Percentiles rank a stretch among this genome's conserved stretches.
These are phyloP conservation scores for Rhamnusium bicolor DNA, from an alignment of 2,888 invertebrate species.

Conservation along the genomic window DNA sequence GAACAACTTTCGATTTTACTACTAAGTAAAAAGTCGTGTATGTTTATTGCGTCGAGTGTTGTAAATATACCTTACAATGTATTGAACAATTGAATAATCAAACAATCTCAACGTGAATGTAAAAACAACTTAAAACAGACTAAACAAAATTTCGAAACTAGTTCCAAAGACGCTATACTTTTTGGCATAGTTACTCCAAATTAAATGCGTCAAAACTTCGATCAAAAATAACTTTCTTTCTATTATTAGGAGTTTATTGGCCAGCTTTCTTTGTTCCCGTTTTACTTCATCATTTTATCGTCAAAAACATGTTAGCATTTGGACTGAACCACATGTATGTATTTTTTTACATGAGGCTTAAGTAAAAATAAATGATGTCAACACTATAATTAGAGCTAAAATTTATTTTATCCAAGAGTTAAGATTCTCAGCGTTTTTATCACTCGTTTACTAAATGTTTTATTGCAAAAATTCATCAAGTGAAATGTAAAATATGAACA, in stretches of 20 bases:
- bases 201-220: conserved; percentile 20
- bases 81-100: background rate
- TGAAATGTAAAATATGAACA: no score
- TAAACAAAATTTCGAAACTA: conserved; percentile 16
- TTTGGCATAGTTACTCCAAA: conserved; percentile 15
- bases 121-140: background rate
- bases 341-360: no score
- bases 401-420: no score
- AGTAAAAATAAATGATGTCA: no score
- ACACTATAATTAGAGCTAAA: no score
- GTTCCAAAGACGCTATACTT: conserved; percentile 34
- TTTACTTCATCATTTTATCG: conserved; percentile 4
- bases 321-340: background rate
- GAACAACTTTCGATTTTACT: conserved; percentile 21
- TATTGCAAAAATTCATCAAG: no score
- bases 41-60: background rate
- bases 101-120: background rate
- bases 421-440: no score
- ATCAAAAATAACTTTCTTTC: conserved; percentile 12
- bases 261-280: conserved; percentile 9
- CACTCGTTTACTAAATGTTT: no score
- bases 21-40: conserved; percentile 15
- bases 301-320: background rate
- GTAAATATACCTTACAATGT: background rate
- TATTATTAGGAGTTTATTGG: conserved; percentile 28